These are phyloP conservation scores for Penaeus japonicus DNA, from an alignment of 1,140 invertebrate genomes.

Conservation along the genomic window DNA sequence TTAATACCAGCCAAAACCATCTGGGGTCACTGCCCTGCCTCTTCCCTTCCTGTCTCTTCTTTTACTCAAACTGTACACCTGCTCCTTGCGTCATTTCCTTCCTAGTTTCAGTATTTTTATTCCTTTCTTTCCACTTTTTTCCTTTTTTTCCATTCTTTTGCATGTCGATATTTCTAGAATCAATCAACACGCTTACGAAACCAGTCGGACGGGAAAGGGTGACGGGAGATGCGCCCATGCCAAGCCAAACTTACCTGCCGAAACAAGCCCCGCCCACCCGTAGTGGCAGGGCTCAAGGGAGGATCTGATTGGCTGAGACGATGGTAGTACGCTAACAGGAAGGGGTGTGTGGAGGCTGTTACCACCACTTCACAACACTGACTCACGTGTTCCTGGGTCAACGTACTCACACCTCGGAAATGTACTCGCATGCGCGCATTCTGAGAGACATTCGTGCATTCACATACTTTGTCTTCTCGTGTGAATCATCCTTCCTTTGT, in stretches of 20 bases:
- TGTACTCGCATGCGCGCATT: no score
- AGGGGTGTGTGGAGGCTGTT: neutral
- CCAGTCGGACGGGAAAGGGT: neutral
- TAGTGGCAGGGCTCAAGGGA: no score
- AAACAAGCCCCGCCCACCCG: no score
- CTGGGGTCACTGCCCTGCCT: conserved; percentile 30
- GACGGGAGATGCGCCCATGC: neutral
- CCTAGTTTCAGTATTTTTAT: neutral
- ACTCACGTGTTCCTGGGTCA: neutral
- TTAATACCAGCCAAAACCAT: conserved; percentile 21
- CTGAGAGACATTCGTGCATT: no score
- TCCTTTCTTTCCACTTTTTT: neutral
- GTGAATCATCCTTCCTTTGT: no score
- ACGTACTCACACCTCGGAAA: neutral
- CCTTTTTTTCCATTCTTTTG: neutral
- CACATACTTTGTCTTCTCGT: no score
- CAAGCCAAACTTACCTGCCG: no score
- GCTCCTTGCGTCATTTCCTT: neutral
- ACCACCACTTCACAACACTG: neutral
- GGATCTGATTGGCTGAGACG: neutral
- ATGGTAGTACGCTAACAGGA: neutral
- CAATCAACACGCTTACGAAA: neutral
- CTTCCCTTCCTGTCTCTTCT: neutral
- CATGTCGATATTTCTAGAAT: neutral
- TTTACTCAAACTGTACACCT: neutral